Conservation (phyloP, 2,797 vertebrate species). For the Malurus leucopterus region DNA sequence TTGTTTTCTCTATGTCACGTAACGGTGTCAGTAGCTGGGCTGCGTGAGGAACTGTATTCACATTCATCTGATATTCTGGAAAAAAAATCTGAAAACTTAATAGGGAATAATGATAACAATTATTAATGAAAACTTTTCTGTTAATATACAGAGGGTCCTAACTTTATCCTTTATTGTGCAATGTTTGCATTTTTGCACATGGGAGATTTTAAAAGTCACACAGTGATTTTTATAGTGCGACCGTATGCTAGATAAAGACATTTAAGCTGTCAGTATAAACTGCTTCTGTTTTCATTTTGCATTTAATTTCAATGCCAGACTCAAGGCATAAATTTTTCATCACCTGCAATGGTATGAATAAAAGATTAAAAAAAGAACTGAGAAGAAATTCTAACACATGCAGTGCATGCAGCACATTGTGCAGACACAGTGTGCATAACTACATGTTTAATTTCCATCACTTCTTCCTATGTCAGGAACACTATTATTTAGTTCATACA, state of each 20-base stretch:
- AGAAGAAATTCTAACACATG: constrained; percentile 93
- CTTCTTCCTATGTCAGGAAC: constrained; percentile 78
- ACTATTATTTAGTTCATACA: constrained; percentile 77
- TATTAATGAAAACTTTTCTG: constrained; percentile 65
- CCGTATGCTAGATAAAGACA: constrained; percentile 99
- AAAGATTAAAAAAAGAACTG: constrained; percentile 99
- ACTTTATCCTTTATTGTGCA: constrained; percentile 74
- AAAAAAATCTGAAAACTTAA: constrained; percentile 46
- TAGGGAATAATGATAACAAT: constrained; percentile 34
- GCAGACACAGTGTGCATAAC: constrained; percentile 84
- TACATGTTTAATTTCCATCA: constrained; percentile 85
- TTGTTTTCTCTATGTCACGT: constrained; percentile 31
- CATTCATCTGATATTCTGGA: background rate
- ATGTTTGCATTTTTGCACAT: constrained; percentile 73
- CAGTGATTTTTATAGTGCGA: constrained; percentile 89
- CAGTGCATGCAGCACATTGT: constrained; percentile 84
- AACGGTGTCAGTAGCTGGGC: constrained; percentile 22
- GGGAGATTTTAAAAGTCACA: constrained; percentile 80
- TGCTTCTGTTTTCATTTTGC: constrained; percentile 99
- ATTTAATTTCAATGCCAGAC: constrained; percentile 99
- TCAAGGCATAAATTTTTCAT: constrained; percentile 99
- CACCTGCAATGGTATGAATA: constrained; percentile 99
- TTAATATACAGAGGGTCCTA: constrained; percentile 60
- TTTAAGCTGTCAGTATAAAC: constrained; percentile 99
- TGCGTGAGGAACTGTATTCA: constrained; percentile 12